Conservation (phyloP, 2,113 vertebrate species). For the Perca fluviatilis region DNA sequence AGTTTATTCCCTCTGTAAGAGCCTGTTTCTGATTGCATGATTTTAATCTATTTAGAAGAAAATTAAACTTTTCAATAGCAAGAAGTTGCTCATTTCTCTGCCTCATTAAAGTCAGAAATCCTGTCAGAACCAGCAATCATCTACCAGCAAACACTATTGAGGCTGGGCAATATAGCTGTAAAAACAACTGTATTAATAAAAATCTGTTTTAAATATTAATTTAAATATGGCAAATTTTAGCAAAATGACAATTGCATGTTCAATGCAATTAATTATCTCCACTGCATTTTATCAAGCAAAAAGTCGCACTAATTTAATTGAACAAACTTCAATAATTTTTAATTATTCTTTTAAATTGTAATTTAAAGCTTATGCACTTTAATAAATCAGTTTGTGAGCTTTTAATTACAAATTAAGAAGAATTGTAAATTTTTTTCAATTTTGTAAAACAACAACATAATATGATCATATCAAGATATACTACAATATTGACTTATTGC, state of each 20-base stretch:
- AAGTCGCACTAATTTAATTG: background rate
- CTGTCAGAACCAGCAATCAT: background rate
- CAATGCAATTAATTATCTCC: background rate
- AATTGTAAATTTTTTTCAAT: background rate
- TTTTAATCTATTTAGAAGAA: conserved; percentile 21
- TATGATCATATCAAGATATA: background rate
- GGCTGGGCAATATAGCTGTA: background rate
- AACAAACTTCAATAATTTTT: background rate
- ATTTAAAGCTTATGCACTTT: background rate
- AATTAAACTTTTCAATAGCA: conserved; percentile 12
- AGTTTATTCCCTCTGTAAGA: background rate
- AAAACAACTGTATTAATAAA: background rate
- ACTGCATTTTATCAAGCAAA: background rate
- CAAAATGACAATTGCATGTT: background rate
- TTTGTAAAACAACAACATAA: background rate
- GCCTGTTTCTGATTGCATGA: background rate
- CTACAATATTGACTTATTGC: background rate
- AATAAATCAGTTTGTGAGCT: background rate
- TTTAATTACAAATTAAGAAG: background rate
- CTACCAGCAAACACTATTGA: background rate
- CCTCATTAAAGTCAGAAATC: background rate
- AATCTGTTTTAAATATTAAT: background rate
- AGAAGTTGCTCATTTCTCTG: background rate
- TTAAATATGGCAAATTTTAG: background rate
- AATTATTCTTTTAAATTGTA: background rate